Percentiles rank a stretch among this genome's conserved stretches.
These are phyloP conservation scores for Octopus sinensis DNA, from an alignment of 1,140 invertebrate species.

Conservation along the genomic window DNA sequence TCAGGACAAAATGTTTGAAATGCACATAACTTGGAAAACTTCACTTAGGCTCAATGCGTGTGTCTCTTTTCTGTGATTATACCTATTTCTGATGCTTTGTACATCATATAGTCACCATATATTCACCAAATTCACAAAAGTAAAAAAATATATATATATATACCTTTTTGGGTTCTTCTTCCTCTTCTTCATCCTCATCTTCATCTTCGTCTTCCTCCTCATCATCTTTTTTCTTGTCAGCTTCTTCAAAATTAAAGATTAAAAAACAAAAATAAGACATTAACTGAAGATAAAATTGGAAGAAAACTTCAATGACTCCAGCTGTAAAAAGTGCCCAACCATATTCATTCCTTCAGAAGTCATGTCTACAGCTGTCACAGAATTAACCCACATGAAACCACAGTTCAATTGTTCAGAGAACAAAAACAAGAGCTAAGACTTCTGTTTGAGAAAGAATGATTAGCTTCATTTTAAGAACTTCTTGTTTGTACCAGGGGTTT, in stretches of 20 bases:
- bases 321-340: too few species aligned
- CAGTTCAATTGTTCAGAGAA: neutral
- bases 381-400: neutral
- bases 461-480: too few species aligned
- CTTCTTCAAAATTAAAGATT: constrained; percentile 18
- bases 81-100: too few species aligned
- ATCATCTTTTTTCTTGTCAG: constrained; percentile 33
- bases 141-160: neutral
- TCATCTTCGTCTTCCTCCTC: constrained; percentile 36
- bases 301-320: neutral
- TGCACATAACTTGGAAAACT: neutral
- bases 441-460: too few species aligned
- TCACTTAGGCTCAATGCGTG: neutral
- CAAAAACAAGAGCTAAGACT: too few species aligned
- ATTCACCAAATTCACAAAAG: neutral
- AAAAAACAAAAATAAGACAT: neutral
- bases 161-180: constrained; percentile 13
- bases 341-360: too few species aligned
- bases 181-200: constrained; percentile 30
- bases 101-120: neutral
- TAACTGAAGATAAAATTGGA: neutral
- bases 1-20: too few species aligned
- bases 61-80: too few species aligned
- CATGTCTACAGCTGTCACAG: neutral
- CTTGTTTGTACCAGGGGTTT: too few species aligned